Base-by-base conservation (phyloP, 2,797 vertebrate species). In the Chelon labrosus region DNA sequence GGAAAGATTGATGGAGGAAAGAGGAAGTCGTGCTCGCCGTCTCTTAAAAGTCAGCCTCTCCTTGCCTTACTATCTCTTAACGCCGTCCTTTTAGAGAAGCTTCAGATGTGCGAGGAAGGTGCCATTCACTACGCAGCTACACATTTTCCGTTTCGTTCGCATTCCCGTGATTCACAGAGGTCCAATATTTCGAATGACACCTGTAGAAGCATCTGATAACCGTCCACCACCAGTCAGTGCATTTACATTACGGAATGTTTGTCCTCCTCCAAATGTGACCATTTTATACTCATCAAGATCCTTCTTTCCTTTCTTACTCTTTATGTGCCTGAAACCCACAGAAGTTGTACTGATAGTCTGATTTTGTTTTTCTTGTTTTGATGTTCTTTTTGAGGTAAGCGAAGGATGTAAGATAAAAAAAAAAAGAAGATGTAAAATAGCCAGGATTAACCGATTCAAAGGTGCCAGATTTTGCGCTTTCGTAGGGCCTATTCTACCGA, bases 361-460 rank as follows among this genome's bases (percentile, higher is more conserved):
- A 71, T 85, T 84, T 74, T 81, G 25, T 53, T 20, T 73, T 82
- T 52, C 10, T 52, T 52, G 19, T 85, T 85, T 70, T 82, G 38
- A 58, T 20, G 72, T 83, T 51, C 87, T 85, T 41, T 89, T 79
- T 80, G 81, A 88, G 85, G 73, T 89, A 87, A 92, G 87, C 85
- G 85, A 92, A 92, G 91, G 93, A 89, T 94, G 91, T 93, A 92
- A 88, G 89, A 93, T 89, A 89, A 85, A 77, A 78, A 78, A 70
- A 70, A 52, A 53, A 53, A 11, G 16, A 81, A 75, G 71, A 76
- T 93, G 91, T 94, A 90, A 91, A 74, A 90, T 92, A 94, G 92
- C 88, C 90, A 85, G 89, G 90, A 92, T 89, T 83, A 94, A 94
- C 93, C 93, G 93, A 95, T 95, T 93, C 90, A 89, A 95, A 95